Percentiles rank a stretch among this genome's conserved stretches.
Conservation (phyloP, 2,113 vertebrate genomes). For the Nothobranchius furzeri region DNA sequence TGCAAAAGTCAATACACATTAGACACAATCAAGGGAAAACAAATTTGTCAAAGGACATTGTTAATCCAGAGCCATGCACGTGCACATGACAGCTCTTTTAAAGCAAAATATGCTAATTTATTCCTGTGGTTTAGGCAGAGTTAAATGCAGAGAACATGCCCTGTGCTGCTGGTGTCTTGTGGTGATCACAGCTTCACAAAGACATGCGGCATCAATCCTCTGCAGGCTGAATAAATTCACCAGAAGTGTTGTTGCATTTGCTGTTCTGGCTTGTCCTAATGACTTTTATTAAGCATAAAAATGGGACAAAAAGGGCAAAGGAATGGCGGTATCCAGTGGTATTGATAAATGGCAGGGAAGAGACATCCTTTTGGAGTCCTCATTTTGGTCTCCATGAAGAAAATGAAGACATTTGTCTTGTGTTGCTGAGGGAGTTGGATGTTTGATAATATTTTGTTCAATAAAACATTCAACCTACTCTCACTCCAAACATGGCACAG, state of each 20-base stretch:
- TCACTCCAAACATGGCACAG: neutral
- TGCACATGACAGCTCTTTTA: slow-evolving; percentile 40
- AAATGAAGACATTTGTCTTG: slow-evolving; percentile 16
- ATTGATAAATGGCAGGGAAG: slow-evolving; percentile 28
- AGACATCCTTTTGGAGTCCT: slow-evolving; percentile 16
- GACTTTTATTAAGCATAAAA: slow-evolving; percentile 54
- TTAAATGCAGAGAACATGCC: slow-evolving; percentile 51
- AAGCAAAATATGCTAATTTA: slow-evolving; percentile 54
- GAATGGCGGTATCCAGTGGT: slow-evolving; percentile 6
- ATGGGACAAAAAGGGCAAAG: slow-evolving; percentile 37
- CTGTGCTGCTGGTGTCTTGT: slow-evolving; percentile 55
- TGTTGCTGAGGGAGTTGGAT: neutral
- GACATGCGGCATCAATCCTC: slow-evolving; percentile 49
- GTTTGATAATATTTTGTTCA: slow-evolving; percentile 14
- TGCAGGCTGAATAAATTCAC: slow-evolving; percentile 56
- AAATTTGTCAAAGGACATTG: slow-evolving; percentile 47
- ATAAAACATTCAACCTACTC: neutral
- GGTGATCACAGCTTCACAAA: slow-evolving; percentile 66
- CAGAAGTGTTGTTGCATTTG: slow-evolving; percentile 55
- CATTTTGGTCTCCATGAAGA: slow-evolving; percentile 1
- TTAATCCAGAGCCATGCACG: slow-evolving; percentile 41
- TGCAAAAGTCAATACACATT: slow-evolving; percentile 24
- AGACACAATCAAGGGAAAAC: slow-evolving; percentile 27
- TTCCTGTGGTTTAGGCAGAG: slow-evolving; percentile 47
- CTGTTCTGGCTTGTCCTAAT: slow-evolving; percentile 44